Base-by-base conservation (phyloP, 2,113 vertebrate genomes). In the Smithornis capensis region DNA sequence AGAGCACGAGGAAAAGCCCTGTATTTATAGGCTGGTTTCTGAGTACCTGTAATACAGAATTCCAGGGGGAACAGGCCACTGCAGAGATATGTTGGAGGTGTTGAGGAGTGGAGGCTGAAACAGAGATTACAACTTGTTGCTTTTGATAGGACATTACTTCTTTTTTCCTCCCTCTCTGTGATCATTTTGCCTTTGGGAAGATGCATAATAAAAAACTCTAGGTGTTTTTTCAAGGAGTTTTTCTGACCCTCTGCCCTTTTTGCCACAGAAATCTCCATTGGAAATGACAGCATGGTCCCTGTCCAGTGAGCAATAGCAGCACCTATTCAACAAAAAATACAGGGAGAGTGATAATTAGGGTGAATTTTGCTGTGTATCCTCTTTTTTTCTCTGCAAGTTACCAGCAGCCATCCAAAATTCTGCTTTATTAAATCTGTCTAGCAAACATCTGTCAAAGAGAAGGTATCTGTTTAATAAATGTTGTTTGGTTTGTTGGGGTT, bases 381-480 rank as follows among this genome's bases (percentile, higher is more conserved):
- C 56, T 88, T 52, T 44, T 78, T 59, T 28, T 64, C 19, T 59
- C 8, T 44, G 19, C 50, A 90, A 77, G 73, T 49, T 80, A 42
- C 12, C 55, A 69, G 21, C n/a, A 80, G 77, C 21, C 62, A 86
- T 79, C 94, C 75, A 92, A 75, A 94, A 89, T n/a, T 93, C 86
- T 70, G 53, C 62, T 96, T 96, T 95, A 90, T 96, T 94, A 92
- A 92, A 57, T 62, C 82, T 89, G 93, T 96, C 84, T 71, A 94
- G 52, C 53, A 95, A 90, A 80, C 19, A 65, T 31, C 14, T 35
- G 33, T 44, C 2, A 7, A 67, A 87, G 22, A n/a, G 74, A 91
- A 69, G 6, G 12, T 33, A 29, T 45, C 35, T 42, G 40, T 77
- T 35, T 38, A 70, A 70, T 19, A 92, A 83, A 59, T 19, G 16